A percentile compares a stretch with the other conserved stretches of the same genome.
These are phyloP conservation scores for Mellilla xanthometata DNA, from an alignment of 2,888 invertebrate genomes.

Conservation along the genomic window DNA sequence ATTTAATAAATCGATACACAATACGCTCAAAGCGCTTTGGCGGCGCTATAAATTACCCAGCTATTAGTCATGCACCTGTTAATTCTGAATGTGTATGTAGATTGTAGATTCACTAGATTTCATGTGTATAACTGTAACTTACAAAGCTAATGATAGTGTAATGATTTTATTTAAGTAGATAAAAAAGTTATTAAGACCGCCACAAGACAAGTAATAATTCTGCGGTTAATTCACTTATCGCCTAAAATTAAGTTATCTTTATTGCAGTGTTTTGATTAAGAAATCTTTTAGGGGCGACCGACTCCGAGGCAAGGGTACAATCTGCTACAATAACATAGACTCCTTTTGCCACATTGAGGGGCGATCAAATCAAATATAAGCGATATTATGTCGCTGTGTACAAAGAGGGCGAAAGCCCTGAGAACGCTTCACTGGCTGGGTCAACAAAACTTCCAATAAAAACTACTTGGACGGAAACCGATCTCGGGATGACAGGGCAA, in stretches of 20 bases:
- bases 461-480: slow-evolving; percentile 68
- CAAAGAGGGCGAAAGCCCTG: slow-evolving; percentile 50
- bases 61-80: slow-evolving; percentile 38
- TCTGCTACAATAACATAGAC: slow-evolving; percentile 44
- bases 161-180: slow-evolving; percentile 8
- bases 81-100: slow-evolving; percentile 34
- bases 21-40: slow-evolving; percentile 37
- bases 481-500: slow-evolving; percentile 55
- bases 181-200: background rate
- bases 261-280: slow-evolving; percentile 2
- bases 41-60: slow-evolving; percentile 37
- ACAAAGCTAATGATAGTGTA: slow-evolving; percentile 21
- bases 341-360: slow-evolving; percentile 46
- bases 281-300: slow-evolving; percentile 18
- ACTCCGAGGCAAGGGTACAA: slow-evolving; percentile 37
- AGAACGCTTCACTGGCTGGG: slow-evolving; percentile 56
- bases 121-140: slow-evolving; percentile 15
- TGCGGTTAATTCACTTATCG: background rate
- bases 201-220: background rate
- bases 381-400: slow-evolving; percentile 68
- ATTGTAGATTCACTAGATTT: slow-evolving; percentile 29
- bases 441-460: slow-evolving; percentile 76
- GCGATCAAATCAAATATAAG: slow-evolving; percentile 68
- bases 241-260: background rate
- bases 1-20: slow-evolving; percentile 26